phyloP scores from a whole-genome alignment of 2,888 invertebrate genomes.

The Pandemis cinnamomeana region DNA sequence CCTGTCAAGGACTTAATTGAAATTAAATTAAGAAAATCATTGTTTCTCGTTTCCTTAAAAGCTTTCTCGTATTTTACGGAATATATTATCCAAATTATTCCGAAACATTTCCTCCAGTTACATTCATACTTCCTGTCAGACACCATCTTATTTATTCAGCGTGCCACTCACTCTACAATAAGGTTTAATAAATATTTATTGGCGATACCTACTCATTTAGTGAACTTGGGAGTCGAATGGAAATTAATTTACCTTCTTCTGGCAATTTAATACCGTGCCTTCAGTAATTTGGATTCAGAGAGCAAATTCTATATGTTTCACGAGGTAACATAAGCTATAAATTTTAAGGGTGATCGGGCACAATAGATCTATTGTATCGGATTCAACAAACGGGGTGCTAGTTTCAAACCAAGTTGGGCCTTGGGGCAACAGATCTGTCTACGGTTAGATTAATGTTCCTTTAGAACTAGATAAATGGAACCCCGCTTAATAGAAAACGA shows the following conservation, averaged over 20 bases:
- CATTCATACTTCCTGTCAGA: background rate
- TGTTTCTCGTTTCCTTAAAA: constrained; percentile 2
- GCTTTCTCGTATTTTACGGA: background rate
- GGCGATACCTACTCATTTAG: constrained; percentile 14
- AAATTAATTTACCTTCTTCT: constrained; percentile 29
- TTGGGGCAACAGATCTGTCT: constrained; percentile 51
- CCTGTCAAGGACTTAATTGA: background rate
- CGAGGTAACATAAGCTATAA: constrained; percentile 45
- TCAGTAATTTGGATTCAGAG: constrained; percentile 28
- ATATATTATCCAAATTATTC: background rate
- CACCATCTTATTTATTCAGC: constrained; percentile 3
- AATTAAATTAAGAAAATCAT: constrained; percentile 5
- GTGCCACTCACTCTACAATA: constrained; percentile 15
- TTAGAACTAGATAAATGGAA: constrained; percentile 60
- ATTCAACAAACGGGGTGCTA: constrained; percentile 44
- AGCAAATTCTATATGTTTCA: constrained; percentile 33
- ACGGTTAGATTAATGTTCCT: constrained; percentile 63
- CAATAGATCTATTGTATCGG: constrained; percentile 45
- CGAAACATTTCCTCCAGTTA: background rate
- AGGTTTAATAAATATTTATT: constrained; percentile 18
- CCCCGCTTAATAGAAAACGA: constrained; percentile 45
- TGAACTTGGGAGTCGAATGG: constrained; percentile 11
- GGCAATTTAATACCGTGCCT: constrained; percentile 27
- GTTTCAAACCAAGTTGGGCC: constrained; percentile 46
- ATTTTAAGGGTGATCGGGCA: constrained; percentile 52